Percentiles rank a stretch among this genome's conserved stretches.
phyloP scores from a whole-genome alignment of 2,888 invertebrate species.

The Pomacea canaliculata region DNA sequence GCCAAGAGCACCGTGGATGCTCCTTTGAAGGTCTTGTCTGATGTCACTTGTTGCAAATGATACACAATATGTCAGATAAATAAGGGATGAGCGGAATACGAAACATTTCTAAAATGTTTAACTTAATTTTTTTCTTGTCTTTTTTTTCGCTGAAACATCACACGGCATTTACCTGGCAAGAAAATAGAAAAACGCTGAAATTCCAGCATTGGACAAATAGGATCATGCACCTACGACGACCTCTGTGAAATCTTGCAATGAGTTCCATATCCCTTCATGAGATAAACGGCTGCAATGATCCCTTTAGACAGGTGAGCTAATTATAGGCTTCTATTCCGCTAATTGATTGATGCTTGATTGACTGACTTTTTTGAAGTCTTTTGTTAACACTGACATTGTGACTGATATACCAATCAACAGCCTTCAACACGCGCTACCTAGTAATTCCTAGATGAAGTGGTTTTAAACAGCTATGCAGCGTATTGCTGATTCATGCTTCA shows the following conservation, averaged over 20 bases:
- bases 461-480: no score
- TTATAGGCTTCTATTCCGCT: background rate
- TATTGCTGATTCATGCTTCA: no score
- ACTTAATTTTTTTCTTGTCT: background rate
- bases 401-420: no score
- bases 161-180: slow-evolving; percentile 42
- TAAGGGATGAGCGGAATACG: no score
- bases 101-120: background rate
- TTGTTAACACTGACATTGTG: no score
- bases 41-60: no score
- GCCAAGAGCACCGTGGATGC: slow-evolving; percentile 27
- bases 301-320: slow-evolving; percentile 32
- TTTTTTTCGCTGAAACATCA: no score
- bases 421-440: no score
- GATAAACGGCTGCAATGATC: slow-evolving; percentile 35
- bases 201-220: slow-evolving; percentile 53
- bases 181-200: slow-evolving; percentile 40
- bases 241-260: slow-evolving; percentile 42
- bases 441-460: no score
- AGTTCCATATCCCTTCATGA: slow-evolving; percentile 29
- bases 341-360: no score
- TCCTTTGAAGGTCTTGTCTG: slow-evolving; percentile 19
- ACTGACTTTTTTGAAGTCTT: no score
- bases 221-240: slow-evolving; percentile 51
- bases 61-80: no score